Base-by-base conservation (phyloP, 2,797 vertebrate species). In the Pangasius larnaudii region DNA sequence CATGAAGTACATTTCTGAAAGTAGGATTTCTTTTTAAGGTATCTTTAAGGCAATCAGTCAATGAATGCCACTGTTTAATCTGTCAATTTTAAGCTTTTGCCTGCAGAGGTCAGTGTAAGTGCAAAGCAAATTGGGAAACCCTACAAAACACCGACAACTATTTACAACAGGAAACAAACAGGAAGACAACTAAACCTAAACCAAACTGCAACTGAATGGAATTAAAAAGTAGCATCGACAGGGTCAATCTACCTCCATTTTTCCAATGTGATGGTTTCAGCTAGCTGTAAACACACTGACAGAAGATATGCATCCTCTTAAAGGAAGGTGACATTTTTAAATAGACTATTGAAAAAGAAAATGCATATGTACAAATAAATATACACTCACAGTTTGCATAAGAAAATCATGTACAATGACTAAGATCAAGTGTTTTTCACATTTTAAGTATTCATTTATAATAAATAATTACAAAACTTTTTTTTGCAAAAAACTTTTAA, bases 291-390 rank as follows among this genome's bases (percentile, higher is more conserved):
- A 91, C 89, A 91, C 89, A 84, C 83, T 84, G 87, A 85, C 69
- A 81, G 71, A 87, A 65, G 80, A 87, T 86, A 51, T 85, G 67
- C 53, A 77, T 88, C 80, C 74, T 78, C 51, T 80, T 65, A 59
- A 65, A 67, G 84, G 84, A 65, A 88, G 75, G 51, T 30, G 33
- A 85, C 63, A 65, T 72, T 87, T 94, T 95, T 96, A 95, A 95
- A 95, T 94, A 95, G 94, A 94, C 95, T 94, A 93, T 94, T 94
- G 46, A 84, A 84, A 84, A 84, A 67, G n/a, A 67, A 69, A 84
- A 84, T 84, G 61, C 63, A 67, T 85, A 85, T 88, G 83, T 36
- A 84, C 61, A 88, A 88, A 77, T 78, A 71, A 88, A 84, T 78
- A 88, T 24, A 85, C 59, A 88, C 71, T 88, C 58, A 83, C 27